Evolutionary conservation across 2,113 vertebrate species (phyloP).

Genomic region (Dermatemys mawii): DNA sequence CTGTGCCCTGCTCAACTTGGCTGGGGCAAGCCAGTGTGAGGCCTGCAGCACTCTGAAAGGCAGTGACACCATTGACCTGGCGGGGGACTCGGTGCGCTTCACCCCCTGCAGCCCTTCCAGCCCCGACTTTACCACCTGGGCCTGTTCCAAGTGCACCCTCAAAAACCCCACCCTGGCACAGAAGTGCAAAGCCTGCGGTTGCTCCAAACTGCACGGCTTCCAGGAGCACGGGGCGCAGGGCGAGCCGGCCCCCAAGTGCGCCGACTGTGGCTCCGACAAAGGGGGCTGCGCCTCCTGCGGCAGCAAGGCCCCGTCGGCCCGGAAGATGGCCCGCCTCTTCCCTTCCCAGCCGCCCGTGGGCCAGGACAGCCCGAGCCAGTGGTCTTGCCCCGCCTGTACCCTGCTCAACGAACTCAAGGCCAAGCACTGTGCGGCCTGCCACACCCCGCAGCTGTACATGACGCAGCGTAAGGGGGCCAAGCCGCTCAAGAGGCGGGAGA

Average conservation of each 20-base stretch:
- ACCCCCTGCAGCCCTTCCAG: slow-evolving; percentile 93
- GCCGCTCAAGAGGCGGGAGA: slow-evolving; percentile 91
- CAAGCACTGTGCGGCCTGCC: slow-evolving; percentile 93
- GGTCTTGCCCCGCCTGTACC: slow-evolving; percentile 95
- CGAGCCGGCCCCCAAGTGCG: slow-evolving; percentile 71
- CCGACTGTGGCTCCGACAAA: slow-evolving; percentile 76
- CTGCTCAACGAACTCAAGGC: slow-evolving; percentile 88
- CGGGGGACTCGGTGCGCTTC: slow-evolving; percentile 90
- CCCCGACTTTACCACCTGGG: slow-evolving; percentile 95
- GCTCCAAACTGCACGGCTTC: slow-evolving; percentile 96
- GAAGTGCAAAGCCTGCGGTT: slow-evolving; percentile 90
- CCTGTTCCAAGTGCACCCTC: slow-evolving; percentile 94
- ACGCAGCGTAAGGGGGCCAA: slow-evolving; percentile 83
- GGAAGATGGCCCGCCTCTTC: slow-evolving; percentile 80
- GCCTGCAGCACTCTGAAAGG: slow-evolving; percentile 76
- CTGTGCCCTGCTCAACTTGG: slow-evolving; percentile 78
- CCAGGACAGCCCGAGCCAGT: slow-evolving; percentile 80
- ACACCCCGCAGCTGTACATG: slow-evolving; percentile 92
- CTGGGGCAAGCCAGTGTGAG: slow-evolving; percentile 77
- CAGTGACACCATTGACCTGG: slow-evolving; percentile 88
- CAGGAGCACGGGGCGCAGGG: slow-evolving; percentile 79
- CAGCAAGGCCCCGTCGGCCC: slow-evolving; percentile 59
- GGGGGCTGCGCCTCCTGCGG: slow-evolving; percentile 66
- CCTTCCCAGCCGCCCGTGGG: slow-evolving; percentile 35
- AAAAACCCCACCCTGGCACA: slow-evolving; percentile 87